Evolutionary conservation across 1,140 invertebrate genomes (phyloP), one percentile per base, ranked within the genome.

Genomic region (Macrosteles quadrilineatus): DNA sequence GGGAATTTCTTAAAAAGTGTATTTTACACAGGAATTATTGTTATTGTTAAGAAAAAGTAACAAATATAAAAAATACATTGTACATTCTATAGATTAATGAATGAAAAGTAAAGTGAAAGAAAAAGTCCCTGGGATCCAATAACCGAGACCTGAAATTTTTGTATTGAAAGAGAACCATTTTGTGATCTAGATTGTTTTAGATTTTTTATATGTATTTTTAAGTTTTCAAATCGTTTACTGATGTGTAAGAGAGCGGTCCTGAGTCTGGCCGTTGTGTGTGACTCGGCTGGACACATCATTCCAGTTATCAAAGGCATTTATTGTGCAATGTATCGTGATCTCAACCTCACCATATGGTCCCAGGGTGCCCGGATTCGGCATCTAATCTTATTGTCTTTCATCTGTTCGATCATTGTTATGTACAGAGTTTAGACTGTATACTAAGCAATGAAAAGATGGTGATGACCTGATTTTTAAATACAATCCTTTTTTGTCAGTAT

Each of bases 381-480:
- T 63, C 29, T 27, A 29, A n/a, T 31, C 29, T 59, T 31, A 59
- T 62, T 45, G 63, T 66, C 63, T 66, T 66, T 66, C 63, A 66
- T 30, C 32, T n/a, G 9, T 32, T 36, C 32, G 32, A 36, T 36
- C 32, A 32, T 66, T 66, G 63, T 66, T 66, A 66, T 66, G 63
- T 66, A 66, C 63, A 66, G 63, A 66, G 23, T 43, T 43, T 12
- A 63, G 63, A 45, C 32, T 66, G 63, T 66, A 66, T 32, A 30
- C n/a, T 66, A 66, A 66, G 63, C 63, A 66, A 66, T 66, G 63
- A 43, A 64, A 69, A 62, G 3, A 64, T 69, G 68, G 68, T 64
- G 68, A 69, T 69, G 59, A 69, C 68, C 68, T 69, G 68, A 69
- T 69, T 69, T 67, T 69, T 69, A 69, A 69, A 69, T 69, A 69